These are phyloP conservation scores for Sitophilus oryzae DNA, from an alignment of 1,140 invertebrate genomes.

Conservation along the genomic window DNA sequence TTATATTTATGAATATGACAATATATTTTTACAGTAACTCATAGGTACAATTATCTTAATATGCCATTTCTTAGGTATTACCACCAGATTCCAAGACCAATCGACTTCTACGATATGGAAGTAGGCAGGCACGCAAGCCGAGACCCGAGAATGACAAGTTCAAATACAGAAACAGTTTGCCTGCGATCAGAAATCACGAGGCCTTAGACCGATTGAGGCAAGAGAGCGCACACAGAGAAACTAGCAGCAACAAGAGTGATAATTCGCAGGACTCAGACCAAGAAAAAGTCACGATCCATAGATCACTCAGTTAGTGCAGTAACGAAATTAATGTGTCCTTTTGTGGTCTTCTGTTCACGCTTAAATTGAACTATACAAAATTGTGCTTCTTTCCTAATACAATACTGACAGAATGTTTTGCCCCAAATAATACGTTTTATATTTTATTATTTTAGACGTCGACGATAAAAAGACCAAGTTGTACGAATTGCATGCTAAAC, in stretches of 20 bases:
- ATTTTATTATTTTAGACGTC: constrained; percentile 13
- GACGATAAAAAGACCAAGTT: constrained; percentile 6
- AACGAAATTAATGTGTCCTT: background rate
- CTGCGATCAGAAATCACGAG: constrained; percentile 28
- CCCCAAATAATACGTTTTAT: background rate
- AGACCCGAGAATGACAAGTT: constrained; percentile 32
- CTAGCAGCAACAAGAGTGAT: constrained; percentile 1
- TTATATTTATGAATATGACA: too few relatives aligned
- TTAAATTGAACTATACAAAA: background rate
- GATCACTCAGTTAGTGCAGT: constrained; percentile 37
- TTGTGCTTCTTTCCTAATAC: background rate
- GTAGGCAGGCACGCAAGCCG: constrained; percentile 32
- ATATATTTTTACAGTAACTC: too few relatives aligned
- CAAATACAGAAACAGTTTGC: constrained; percentile 38
- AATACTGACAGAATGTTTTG: background rate
- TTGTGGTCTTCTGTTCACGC: background rate
- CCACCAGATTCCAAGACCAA: constrained; percentile 44
- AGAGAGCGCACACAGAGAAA: background rate
- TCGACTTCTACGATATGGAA: constrained; percentile 43
- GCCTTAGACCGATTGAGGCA: background rate
- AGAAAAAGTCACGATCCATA: constrained; percentile 45
- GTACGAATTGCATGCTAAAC: constrained; percentile 18
- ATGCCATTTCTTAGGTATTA: constrained; percentile 39
- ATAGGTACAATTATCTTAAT: too few relatives aligned
- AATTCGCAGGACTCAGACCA: constrained; percentile 28